Conservation (phyloP, 2,113 vertebrate genomes). For the Arothron firmamentum region DNA sequence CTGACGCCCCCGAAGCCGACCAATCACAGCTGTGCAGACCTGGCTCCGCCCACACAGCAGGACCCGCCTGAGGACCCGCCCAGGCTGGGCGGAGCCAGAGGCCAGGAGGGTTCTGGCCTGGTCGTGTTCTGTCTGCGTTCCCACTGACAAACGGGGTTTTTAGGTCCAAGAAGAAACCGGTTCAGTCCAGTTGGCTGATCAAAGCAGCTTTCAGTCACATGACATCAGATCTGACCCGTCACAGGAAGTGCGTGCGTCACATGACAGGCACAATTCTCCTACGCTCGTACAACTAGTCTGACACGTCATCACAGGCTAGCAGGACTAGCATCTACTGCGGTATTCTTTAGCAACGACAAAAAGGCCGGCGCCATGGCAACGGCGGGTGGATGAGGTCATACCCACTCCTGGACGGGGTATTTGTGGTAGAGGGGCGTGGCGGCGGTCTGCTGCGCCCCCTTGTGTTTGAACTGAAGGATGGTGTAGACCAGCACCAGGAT, state of each 20-base stretch:
- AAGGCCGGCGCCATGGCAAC: constrained; percentile 1
- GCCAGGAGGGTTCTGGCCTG: no score
- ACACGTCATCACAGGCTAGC: constrained; percentile 5
- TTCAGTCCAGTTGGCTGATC: not conserved
- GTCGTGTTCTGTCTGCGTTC: no score
- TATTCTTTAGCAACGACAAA: not conserved
- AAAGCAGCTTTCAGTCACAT: constrained; percentile 4
- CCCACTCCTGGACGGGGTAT: constrained; percentile 98
- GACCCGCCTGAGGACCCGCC: no score
- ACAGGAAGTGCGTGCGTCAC: constrained; percentile 20
- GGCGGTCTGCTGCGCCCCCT: constrained; percentile 89
- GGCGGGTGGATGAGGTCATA: constrained; percentile 77
- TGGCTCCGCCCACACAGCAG: no score
- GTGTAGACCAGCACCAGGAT: constrained; percentile 97
- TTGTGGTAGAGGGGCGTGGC: constrained; percentile 85
- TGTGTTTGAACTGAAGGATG: constrained; percentile 99
- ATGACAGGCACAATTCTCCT: constrained; percentile 63
- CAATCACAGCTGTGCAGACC: no score
- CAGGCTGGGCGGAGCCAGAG: no score
- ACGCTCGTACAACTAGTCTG: constrained; percentile 7
- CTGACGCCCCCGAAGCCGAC: no score
- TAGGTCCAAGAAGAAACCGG: constrained; percentile 24
- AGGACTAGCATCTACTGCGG: constrained; percentile 2
- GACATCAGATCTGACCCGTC: no score
- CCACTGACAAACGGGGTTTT: no score